Evolutionary conservation across 2,797 vertebrate species (phyloP).

Genomic region (Danionella dracula): DNA sequence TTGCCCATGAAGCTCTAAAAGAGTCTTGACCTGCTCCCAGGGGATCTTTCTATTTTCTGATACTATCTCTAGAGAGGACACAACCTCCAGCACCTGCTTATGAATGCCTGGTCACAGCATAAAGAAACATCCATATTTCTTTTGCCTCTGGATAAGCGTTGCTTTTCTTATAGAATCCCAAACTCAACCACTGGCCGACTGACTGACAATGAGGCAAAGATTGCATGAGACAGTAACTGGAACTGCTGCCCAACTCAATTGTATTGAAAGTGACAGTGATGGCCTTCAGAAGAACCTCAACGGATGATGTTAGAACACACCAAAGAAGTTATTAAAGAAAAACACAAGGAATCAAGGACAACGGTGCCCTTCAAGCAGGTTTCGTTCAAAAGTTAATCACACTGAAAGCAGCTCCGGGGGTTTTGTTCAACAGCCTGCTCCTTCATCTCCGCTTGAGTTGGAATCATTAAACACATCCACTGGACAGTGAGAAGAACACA

Average conservation of each 20-base stretch:
- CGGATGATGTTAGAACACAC: not conserved
- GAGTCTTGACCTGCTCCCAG: constrained; percentile 32
- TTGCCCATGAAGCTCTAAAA: constrained; percentile 29
- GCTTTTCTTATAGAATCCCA: constrained; percentile 18
- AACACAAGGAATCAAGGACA: not conserved
- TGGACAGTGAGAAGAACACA: constrained; percentile 20
- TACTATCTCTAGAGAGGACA: constrained; percentile 45
- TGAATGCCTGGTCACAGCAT: constrained; percentile 45
- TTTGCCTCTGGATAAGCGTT: constrained; percentile 29
- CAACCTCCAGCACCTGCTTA: constrained; percentile 44
- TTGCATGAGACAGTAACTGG: constrained; percentile 13
- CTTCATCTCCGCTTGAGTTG: constrained; percentile 14
- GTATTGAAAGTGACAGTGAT: not conserved
- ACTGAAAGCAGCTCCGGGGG: not conserved
- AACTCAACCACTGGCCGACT: not conserved
- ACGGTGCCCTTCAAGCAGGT: not conserved
- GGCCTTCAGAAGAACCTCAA: not conserved
- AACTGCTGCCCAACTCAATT: constrained; percentile 8
- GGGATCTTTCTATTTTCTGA: constrained; percentile 50
- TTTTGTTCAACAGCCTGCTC: constrained; percentile 19
- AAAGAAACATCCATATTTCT: constrained; percentile 35
- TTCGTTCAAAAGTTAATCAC: constrained; percentile 10
- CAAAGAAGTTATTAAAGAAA: not conserved
- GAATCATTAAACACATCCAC: constrained; percentile 29
- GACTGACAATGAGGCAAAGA: constrained; percentile 31